Evolutionary conservation across 2,113 vertebrate genomes (phyloP), one percentile per base, ranked within the genome.

Genomic region (Cricetomys ansorgei): DNA sequence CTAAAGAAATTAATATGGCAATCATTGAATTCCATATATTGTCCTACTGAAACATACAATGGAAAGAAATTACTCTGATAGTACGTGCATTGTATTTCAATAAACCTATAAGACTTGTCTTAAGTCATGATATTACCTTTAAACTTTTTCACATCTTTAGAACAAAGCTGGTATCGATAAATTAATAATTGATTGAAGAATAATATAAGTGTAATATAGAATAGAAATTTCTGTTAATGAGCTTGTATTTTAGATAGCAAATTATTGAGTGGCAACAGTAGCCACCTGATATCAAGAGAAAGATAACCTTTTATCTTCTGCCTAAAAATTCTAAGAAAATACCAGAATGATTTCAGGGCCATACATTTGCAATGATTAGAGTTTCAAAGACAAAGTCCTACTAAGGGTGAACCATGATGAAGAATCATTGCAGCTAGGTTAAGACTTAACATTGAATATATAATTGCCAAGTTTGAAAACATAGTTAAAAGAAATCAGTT

Each of bases 361-460:
- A 65, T 53, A 62, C 12, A 40, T 79, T 89, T 19, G 5, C 7
- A 34, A 80, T 23, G 1, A 43, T 4, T 11, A 16, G 12, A n/a
- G n/a, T 34, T 91, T 45, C 13, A 55, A 55, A 90, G 8, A 65
- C 5, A 6, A 77, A 31, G 64, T n/a, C n/a, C n/a, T n/a, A n/a
- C n/a, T 40, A 67, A 19, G 37, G 48, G 55, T 67, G 50, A 29
- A 53, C 19, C 34, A 69, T 50, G 7, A 91, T 69, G 37, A 29
- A 8, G 37, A 34, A 1, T 0, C 21, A 2, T 53, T 37, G 3
- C 6, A 79, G 17, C 25, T 19, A 4, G 7, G 4, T 67, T 13
- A 16, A 55, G 27, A 37, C n/a, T 57, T 45, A 16, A 21, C 45
- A 45, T 21, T 53, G 1, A 57, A 57, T 80, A 48, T 13, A 43